Base-by-base conservation (phyloP, 2,113 vertebrate species). In the Dendrocopos noguchii region DNA sequence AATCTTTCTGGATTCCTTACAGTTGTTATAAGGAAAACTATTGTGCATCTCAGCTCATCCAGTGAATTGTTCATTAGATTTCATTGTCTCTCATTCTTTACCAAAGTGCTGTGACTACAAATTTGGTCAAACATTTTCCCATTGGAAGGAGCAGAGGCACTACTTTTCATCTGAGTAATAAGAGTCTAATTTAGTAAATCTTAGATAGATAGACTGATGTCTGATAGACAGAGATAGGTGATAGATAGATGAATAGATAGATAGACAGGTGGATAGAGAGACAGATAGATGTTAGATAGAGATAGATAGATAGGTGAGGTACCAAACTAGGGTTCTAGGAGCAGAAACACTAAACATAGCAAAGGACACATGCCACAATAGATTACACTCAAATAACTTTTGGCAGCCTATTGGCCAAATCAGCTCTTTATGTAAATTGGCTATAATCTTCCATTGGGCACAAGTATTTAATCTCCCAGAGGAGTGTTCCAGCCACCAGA, bases 41-140 rank as follows among this genome's bases (percentile, higher is more conserved):
- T 53, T 70, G 15, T 52, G 11, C 10, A 21, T 50, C 29, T 15
- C 34, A 67, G 47, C 7, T 74, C 56, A 55, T 42, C 25, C 64
- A 94, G 60, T 87, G 71, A 90, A 95, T 79, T 77, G 87, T 83
- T 95, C 82, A 80, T 77, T 74, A 56, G 31, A 80, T 91, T 91
- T 80, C 84, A 79, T 83, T 91, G 64, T 63, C 31, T 92, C 81
- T 82, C 13, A 24, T 72, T 93, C 56, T 73, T 87, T 59, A 66
- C 21, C 11, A 64, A 87, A 75, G 39, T 7, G 2, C 36, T 44
- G 5, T 60, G 78, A 73, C 33, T 66, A 75, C 29, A 87, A 94
- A 93, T 65, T 66, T 70, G 80, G 36, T 59, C 52, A 93, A 86
- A 82, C 20, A 10, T 90, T 87, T 80, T 94, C 55, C 87, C 12